Evolutionary conservation across 2,113 vertebrate species (phyloP).

Genomic region (Pedetes capensis): DNA sequence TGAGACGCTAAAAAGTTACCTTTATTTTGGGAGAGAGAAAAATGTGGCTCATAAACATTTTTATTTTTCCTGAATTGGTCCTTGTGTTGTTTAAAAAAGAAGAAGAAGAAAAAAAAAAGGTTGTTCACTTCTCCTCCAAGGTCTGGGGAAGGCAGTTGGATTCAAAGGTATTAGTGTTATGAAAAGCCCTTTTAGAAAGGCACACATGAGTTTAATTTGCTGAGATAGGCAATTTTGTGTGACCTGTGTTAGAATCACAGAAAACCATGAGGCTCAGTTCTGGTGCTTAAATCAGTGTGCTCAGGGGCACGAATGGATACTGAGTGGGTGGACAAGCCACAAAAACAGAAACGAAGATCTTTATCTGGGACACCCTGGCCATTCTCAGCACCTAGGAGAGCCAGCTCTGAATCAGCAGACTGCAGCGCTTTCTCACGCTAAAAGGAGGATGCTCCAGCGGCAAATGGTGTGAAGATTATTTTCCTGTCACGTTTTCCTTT

Average conservation of each 20-base stretch:
- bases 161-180: constrained; percentile 60
- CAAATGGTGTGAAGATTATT: neutral
- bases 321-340: neutral
- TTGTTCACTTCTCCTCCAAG: constrained; percentile 36
- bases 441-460: neutral
- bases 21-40: constrained; percentile 69
- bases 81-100: constrained; percentile 38
- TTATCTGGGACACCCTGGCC: neutral
- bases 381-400: neutral
- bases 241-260: constrained; percentile 48
- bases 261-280: constrained; percentile 23
- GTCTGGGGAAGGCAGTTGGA: constrained; percentile 45
- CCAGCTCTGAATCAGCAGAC: fast-evolving
- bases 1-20: constrained; percentile 58
- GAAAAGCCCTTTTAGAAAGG: constrained; percentile 69
- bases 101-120: neutral
- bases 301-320: constrained; percentile 10
- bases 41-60: constrained; percentile 68
- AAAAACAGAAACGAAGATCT: neutral
- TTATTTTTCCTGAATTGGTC: constrained; percentile 69
- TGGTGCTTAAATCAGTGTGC: constrained; percentile 12
- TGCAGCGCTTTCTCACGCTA: neutral
- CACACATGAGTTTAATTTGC: constrained; percentile 67
- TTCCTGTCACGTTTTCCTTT: neutral
- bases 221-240: constrained; percentile 59